Evolutionary conservation across 1,140 invertebrate genomes (phyloP), one percentile per base, ranked within the genome.

Genomic region (Bombus impatiens): DNA sequence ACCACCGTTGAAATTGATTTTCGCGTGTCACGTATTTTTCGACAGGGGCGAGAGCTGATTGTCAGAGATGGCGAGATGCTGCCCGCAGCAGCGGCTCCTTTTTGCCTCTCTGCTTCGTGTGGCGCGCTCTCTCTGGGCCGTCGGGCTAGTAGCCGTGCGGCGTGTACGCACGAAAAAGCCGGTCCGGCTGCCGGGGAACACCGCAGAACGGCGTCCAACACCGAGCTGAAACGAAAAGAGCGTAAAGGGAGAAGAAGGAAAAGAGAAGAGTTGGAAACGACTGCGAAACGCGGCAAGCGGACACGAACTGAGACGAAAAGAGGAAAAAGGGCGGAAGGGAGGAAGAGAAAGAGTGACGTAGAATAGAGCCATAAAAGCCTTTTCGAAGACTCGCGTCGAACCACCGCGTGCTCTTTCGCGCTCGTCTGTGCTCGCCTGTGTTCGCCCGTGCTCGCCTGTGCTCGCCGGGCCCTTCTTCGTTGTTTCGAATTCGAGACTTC

Each of bases 1-100:
- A 90, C 88, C 89, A 83, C 79, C 89, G 88, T 89, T 88, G 89
- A 93, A 93, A 93, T 93, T 93, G 93, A 93, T 93, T 93, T 93
- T 93, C 90, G 91, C 88, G 90, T 89, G 91, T 92, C 92, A 90
- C 89, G 92, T 90, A 88, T 92, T 93, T 90, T 93, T 93, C 88
- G 88, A 85, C 86, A 77, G 65, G 35, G 68, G 53, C 86, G 78
- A 76, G 67, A 59, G 62, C 82, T 82, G 87, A 89, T 89, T 89
- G 88, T 87, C 83, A 72, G 88, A 89, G 87, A 53, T 22, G 47
- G 25, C 25, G 37, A 78, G 88, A 83, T 79, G 79, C 59, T 82
- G 79, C 28, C 59, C 76, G 80, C 80, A 84, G 53, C 47, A 67
- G 88, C 86, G 88, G 89, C 85, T 87, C 78, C 89, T 90, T 89